Evolutionary conservation across 2,113 vertebrate species (phyloP).

Genomic region (Barnardius zonarius): DNA sequence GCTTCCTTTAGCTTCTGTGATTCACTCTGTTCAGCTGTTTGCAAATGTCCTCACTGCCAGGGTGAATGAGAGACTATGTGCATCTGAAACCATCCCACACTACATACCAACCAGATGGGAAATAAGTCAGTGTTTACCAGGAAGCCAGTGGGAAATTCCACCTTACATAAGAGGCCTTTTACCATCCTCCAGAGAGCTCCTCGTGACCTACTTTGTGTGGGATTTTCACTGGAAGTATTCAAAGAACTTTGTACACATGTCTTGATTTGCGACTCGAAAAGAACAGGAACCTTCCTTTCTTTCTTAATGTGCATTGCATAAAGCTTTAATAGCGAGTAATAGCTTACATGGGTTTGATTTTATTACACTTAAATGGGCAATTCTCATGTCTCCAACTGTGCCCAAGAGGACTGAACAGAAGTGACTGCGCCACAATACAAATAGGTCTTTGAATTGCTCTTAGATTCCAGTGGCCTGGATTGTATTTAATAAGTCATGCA

Average conservation of each 20-base stretch:
- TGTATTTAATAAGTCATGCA: conserved; percentile 39
- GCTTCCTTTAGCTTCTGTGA: not conserved
- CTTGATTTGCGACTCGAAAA: not conserved
- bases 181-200: not conserved
- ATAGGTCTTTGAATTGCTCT: conserved; percentile 14
- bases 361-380: conserved; percentile 57
- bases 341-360: conserved; percentile 63
- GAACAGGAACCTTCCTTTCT: not conserved
- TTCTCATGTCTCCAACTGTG: conserved; percentile 30
- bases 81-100: not conserved
- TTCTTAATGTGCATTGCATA: conserved; percentile 1
- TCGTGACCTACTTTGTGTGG: not conserved
- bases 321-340: conserved; percentile 48
- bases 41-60: not conserved
- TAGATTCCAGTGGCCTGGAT: not conserved
- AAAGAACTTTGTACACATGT: not conserved
- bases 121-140: not conserved
- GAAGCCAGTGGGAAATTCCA: not conserved
- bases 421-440: not conserved
- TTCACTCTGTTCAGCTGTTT: not conserved
- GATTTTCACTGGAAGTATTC: not conserved
- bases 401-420: conserved; percentile 44
- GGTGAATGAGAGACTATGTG: not conserved
- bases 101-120: not conserved
- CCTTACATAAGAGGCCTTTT: not conserved